Percentiles rank a stretch among this genome's conserved stretches.
Conservation (phyloP, 2,888 invertebrate species). For the Torymus tubicola region DNA sequence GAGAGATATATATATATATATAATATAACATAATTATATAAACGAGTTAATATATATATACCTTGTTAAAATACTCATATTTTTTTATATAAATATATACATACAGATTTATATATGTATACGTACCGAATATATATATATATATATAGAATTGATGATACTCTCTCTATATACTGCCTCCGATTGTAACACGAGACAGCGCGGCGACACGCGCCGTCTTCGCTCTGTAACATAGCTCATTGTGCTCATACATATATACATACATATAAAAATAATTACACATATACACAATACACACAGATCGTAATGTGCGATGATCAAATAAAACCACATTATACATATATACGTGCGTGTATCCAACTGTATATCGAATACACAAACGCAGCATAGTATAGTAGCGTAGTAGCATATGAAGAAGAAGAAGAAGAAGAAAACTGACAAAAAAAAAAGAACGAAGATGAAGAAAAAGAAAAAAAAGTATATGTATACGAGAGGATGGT, state of each 20-base stretch:
- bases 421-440: background rate
- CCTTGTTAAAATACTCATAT: slow-evolving; percentile 45
- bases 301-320: slow-evolving; percentile 8
- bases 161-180: slow-evolving; percentile 22
- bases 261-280: background rate
- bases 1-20: too few relatives aligned
- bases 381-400: background rate
- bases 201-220: slow-evolving; percentile 8
- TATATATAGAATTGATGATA: background rate
- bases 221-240: slow-evolving; percentile 54
- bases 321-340: slow-evolving; percentile 4
- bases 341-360: slow-evolving; percentile 10
- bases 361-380: slow-evolving; percentile 6
- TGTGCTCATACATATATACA: slow-evolving; percentile 38
- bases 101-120: background rate
- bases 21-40: too few relatives aligned
- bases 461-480: background rate
- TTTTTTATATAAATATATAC: background rate
- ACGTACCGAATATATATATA: background rate
- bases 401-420: background rate
- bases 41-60: slow-evolving; percentile 22
- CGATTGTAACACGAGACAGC: slow-evolving; percentile 30
- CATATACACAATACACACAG: background rate
- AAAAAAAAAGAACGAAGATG: slow-evolving; percentile 3
- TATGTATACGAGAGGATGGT: too few relatives aligned